These are phyloP conservation scores for Haplochromis burtoni DNA, from an alignment of 2,113 vertebrate genomes.

Conservation along the genomic window DNA sequence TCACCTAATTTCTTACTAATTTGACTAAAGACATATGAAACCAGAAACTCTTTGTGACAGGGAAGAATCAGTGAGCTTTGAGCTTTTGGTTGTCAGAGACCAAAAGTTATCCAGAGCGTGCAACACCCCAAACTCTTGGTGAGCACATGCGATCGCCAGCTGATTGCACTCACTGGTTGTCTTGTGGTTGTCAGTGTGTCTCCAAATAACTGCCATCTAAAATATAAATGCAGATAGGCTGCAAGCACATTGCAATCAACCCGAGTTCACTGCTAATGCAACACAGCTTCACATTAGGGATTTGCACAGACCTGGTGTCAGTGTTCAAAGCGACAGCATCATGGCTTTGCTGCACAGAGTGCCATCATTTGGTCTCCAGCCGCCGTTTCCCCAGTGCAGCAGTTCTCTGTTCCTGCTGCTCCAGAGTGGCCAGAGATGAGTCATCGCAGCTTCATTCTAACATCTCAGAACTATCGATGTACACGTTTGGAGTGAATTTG, in stretches of 20 bases:
- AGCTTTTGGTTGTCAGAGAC: not conserved
- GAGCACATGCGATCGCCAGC: not conserved
- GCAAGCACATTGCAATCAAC: not conserved
- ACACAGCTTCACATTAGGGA: not conserved
- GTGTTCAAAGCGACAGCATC: not conserved
- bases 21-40: not conserved
- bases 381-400: not conserved
- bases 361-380: not conserved
- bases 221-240: rapidly evolving
- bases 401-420: not conserved
- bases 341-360: not conserved
- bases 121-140: not conserved
- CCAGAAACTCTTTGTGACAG: not conserved
- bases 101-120: not conserved
- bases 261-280: not conserved
- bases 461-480: not conserved
- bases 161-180: not conserved
- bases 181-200: rapidly evolving
- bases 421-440: not conserved
- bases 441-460: rapidly evolving
- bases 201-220: rapidly evolving
- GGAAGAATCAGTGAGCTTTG: not conserved
- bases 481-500: rapidly evolving
- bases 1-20: not conserved
- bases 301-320: not conserved